phyloP scores from a whole-genome alignment of 23 tunicate genomes.

The Phallusia fumigata region DNA sequence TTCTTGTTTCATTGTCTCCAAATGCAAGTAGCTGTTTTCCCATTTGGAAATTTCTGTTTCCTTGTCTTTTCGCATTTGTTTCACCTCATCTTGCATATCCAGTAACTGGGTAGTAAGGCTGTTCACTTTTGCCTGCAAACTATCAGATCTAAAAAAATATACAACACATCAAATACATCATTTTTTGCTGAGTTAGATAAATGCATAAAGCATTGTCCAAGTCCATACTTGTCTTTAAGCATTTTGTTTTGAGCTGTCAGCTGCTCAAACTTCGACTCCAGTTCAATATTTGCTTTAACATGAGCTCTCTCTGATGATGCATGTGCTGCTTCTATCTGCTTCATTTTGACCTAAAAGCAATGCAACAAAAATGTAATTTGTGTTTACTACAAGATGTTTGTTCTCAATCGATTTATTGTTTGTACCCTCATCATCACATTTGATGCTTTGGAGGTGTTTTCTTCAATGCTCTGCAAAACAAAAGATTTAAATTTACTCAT shows the following conservation, averaged over 20 bases:
- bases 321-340: slow-evolving; percentile 30
- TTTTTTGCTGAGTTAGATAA: too few species aligned
- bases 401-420: too few species aligned
- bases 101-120: slow-evolving; percentile 15
- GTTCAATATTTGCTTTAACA: slow-evolving; percentile 42
- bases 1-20: slow-evolving; percentile 29
- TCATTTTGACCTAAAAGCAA: slow-evolving; percentile 34
- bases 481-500: too few species aligned
- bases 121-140: slow-evolving; percentile 9
- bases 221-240: slow-evolving; percentile 29
- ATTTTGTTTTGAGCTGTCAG: slow-evolving; percentile 21
- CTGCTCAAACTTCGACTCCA: slow-evolving; percentile 30
- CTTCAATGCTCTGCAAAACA: not conserved
- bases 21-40: slow-evolving; percentile 23
- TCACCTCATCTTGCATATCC: slow-evolving; percentile 31
- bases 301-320: slow-evolving; percentile 49
- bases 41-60: slow-evolving; percentile 19
- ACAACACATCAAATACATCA: too few species aligned
- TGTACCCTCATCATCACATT: slow-evolving; percentile 4
- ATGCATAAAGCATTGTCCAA: too few species aligned
- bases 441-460: not conserved
- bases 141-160: slow-evolving; percentile 25
- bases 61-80: slow-evolving; percentile 19
- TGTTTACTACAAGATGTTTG: too few species aligned
- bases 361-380: too few species aligned